Base-by-base conservation (phyloP, 1,140 invertebrate genomes). In the Sycophaga agraensis region DNA sequence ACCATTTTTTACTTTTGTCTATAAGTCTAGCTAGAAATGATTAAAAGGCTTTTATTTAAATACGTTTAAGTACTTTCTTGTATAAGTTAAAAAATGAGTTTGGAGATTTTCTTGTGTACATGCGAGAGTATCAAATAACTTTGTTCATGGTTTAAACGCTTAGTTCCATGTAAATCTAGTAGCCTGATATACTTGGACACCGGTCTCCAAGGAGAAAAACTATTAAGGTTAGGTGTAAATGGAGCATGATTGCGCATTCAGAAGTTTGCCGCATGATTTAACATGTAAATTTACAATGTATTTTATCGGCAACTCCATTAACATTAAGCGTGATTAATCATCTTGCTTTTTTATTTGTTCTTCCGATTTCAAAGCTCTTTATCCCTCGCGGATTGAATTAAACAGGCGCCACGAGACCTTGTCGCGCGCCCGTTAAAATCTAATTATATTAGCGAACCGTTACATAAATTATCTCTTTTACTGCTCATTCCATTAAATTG, bases 241-340 rank as follows among this genome's bases (percentile, higher is more conserved):
- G 4, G 3, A 31, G 26, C 16, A 21, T 34, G 46, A 4, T n/a
- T 24, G 28, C 19, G n/a, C 35, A 16, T 40, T 24, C 17, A 46
- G 21, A 35, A 35, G 43, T 57, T 35, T 46, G 17, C 19, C 19
- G 31, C 19, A n/a, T 57, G 45, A 57, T 57, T 56, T 57, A 37
- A 48, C 17, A 2, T 26, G 55, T 48, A 57, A 37, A 48, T 21
- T 24, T 31, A 8, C 21, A 40, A 39, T 26, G 12, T 40, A 35
- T 31, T 22, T 55, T 19, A 45, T 9, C n/a, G n/a, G n/a, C n/a
- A 55, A 11, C 40, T 34, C 26, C 42, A 45, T 57, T 35, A 46
- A 24, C n/a, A 46, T 46, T 37, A 16, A 4, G 6, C 19, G n/a
- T 7, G 40, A 21, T 34, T 28, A 24, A 14, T 37, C 11, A 9